These are phyloP conservation scores for Discoglossus pictus DNA, from an alignment of 2,797 vertebrate species.

Conservation along the genomic window DNA sequence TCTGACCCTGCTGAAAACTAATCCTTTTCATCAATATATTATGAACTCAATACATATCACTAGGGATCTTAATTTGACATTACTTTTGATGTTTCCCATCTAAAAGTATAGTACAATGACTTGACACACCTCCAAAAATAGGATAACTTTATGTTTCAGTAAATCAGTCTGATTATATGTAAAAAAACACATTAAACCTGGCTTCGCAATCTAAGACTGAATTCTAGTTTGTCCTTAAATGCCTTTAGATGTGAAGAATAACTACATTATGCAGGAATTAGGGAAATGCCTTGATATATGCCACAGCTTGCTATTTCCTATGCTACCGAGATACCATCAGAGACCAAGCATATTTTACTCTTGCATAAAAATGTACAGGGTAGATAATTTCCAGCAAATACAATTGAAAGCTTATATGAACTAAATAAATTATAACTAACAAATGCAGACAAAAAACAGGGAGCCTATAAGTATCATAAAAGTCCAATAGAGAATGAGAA, in stretches of 20 bases:
- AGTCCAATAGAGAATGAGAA: too few relatives aligned
- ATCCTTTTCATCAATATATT: conserved; percentile 35
- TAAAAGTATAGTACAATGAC: conserved; percentile 28
- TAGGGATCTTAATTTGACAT: conserved; percentile 35
- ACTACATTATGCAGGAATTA: conserved; percentile 29
- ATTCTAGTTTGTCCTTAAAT: conserved; percentile 54
- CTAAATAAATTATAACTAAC: too few relatives aligned
- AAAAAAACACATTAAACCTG: conserved; percentile 54
- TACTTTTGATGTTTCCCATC: conserved; percentile 32
- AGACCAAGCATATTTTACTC: conserved; percentile 31
- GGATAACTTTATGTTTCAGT: conserved; percentile 43
- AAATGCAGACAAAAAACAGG: too few relatives aligned
- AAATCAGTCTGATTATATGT: conserved; percentile 47
- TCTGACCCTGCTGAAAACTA: conserved; percentile 31
- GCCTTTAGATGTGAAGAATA: conserved; percentile 51
- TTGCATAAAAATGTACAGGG: conserved; percentile 29
- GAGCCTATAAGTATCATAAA: too few relatives aligned
- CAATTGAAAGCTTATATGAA: conserved; percentile 15
- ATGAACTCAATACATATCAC: conserved; percentile 25
- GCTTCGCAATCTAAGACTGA: conserved; percentile 50
- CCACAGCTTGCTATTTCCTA: conserved; percentile 50
- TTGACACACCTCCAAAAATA: conserved; percentile 39
- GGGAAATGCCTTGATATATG: conserved; percentile 41
- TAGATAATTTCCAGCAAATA: conserved; percentile 16
- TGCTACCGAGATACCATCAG: conserved; percentile 32